Conservation (phyloP, 1,140 invertebrate genomes). For the Penaeus indicus region DNA sequence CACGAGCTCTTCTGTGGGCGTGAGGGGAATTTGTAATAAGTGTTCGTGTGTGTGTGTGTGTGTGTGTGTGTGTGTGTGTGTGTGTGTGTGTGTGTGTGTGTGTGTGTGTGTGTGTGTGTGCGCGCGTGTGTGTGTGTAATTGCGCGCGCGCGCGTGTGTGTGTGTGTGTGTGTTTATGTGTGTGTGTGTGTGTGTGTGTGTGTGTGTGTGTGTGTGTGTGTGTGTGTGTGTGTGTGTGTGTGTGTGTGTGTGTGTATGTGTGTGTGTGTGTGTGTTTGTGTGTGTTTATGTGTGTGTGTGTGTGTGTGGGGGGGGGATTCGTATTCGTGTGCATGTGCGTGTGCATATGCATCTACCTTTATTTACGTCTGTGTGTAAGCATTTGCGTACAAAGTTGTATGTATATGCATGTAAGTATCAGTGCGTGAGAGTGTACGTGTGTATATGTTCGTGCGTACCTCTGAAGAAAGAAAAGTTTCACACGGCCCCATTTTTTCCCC, state of each 20-base stretch:
- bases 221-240: neutral
- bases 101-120: neutral
- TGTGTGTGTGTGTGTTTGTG: neutral
- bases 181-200: neutral
- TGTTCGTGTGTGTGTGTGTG: neutral
- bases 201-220: neutral
- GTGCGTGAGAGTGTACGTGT: neutral
- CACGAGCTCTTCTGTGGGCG: too few species aligned
- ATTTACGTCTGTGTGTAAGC: neutral
- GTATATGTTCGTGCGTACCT: neutral
- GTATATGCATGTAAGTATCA: neutral
- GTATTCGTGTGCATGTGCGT: neutral
- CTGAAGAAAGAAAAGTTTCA: too few species aligned
- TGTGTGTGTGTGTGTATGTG: neutral
- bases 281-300: neutral
- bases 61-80: neutral
- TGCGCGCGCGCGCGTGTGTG: neutral
- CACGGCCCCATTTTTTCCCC: too few species aligned
- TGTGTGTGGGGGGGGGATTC: neutral
- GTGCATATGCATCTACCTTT: neutral
- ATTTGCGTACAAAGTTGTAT: neutral
- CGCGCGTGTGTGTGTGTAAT: neutral
- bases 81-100: neutral
- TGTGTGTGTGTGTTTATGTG: neutral
- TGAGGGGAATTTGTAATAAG: neutral